Percentiles rank a stretch among this genome's conserved stretches.
These are phyloP conservation scores for Cervus canadensis DNA, from an alignment of 2,113 vertebrate species.

Conservation along the genomic window DNA sequence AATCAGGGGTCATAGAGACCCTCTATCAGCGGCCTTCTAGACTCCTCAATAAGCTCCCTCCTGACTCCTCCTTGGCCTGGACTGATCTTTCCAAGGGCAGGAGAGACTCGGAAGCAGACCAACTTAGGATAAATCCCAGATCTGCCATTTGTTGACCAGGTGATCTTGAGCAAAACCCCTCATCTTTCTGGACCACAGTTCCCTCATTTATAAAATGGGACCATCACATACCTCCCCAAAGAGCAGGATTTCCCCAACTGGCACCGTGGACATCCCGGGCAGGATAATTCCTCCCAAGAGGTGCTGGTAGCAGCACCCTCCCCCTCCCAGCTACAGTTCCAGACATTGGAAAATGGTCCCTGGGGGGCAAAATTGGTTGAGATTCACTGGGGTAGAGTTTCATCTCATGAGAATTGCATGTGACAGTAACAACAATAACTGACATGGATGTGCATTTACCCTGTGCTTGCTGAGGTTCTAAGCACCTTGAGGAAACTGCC, in stretches of 20 bases:
- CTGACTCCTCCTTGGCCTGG: no score
- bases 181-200: not conserved
- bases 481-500: not conserved
- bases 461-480: not conserved
- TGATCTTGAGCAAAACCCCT: not conserved
- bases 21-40: accelerated
- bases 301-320: not conserved
- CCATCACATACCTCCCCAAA: not conserved
- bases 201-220: not conserved
- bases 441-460: not conserved
- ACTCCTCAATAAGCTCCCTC: not conserved
- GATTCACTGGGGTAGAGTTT: not conserved
- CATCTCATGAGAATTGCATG: not conserved
- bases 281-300: not conserved
- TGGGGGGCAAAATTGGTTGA: not conserved
- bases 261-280: not conserved
- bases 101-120: not conserved
- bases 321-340: not conserved
- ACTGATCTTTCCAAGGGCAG: not conserved
- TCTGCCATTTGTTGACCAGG: not conserved
- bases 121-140: not conserved
- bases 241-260: no score
- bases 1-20: not conserved
- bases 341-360: no score
- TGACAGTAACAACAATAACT: not conserved